A percentile compares a stretch with the other conserved stretches of the same genome.
Evolutionary conservation across 2,113 vertebrate species (phyloP).

Genomic region (Anolis sagrei): DNA sequence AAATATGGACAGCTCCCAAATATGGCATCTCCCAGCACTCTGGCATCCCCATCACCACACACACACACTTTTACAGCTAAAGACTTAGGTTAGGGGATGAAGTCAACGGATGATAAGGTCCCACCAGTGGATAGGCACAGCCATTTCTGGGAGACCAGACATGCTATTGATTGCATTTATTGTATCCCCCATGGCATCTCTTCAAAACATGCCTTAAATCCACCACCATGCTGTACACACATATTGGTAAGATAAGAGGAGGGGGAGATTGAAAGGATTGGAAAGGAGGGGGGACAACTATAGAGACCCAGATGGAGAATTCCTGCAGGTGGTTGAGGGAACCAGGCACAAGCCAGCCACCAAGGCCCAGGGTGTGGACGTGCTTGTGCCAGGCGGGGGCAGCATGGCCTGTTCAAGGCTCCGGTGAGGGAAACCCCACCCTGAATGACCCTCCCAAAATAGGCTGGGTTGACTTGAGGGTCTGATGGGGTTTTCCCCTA

Average conservation of each 20-base stretch:
- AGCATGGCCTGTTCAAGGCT: slow-evolving; percentile 49
- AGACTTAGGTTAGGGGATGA: slow-evolving; percentile 11
- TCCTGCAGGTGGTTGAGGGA: slow-evolving; percentile 11
- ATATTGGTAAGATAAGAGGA: not conserved
- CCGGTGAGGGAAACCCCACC: slow-evolving; percentile 59
- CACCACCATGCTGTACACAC: not conserved
- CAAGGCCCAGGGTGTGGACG: not conserved
- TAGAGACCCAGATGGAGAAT: not conserved
- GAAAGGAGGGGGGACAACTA: not conserved
- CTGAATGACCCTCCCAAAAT: slow-evolving; percentile 56
- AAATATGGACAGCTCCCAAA: slow-evolving; percentile 65
- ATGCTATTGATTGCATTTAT: slow-evolving; percentile 18
- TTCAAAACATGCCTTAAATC: not conserved
- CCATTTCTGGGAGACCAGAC: not conserved
- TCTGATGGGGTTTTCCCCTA: not conserved
- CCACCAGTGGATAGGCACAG: slow-evolving; percentile 20
- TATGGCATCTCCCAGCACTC: slow-evolving; percentile 67
- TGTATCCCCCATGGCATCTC: not conserved
- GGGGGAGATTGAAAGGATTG: not conserved
- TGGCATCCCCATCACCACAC: slow-evolving; percentile 7
- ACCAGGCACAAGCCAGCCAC: not conserved
- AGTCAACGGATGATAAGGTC: slow-evolving; percentile 1
- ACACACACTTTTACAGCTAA: slow-evolving; percentile 1
- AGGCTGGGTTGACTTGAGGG: slow-evolving; percentile 35
- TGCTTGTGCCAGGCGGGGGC: slow-evolving; percentile 52